phyloP scores from a whole-genome alignment of 2,113 vertebrate genomes.

The Neogobius melanostomus region DNA sequence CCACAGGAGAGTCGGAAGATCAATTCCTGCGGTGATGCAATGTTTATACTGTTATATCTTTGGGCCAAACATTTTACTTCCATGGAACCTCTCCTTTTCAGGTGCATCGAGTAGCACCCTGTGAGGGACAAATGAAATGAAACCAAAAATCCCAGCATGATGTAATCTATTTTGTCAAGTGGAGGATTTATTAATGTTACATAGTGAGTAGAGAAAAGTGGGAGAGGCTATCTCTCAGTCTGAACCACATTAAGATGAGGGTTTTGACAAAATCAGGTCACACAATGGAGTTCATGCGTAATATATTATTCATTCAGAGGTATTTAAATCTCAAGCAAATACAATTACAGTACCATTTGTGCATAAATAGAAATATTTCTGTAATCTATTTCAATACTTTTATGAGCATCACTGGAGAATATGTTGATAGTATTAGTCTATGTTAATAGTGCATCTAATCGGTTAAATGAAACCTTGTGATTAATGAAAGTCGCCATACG shows the following conservation, averaged over 20 bases:
- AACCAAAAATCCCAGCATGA: background rate
- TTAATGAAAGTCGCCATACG: too few species aligned
- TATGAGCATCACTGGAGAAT: too few species aligned
- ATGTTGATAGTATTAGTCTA: too few species aligned
- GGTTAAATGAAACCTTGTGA: too few species aligned
- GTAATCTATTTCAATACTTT: too few species aligned
- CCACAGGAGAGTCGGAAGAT: background rate
- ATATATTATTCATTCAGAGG: too few species aligned
- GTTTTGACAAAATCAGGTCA: background rate
- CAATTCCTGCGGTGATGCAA: background rate
- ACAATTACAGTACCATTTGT: too few species aligned
- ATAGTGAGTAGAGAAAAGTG: background rate
- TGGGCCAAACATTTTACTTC: background rate
- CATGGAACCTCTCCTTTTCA: background rate
- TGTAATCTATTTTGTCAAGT: constrained; percentile 25
- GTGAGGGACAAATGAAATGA: background rate
- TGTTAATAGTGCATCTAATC: too few species aligned
- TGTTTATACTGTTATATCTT: background rate
- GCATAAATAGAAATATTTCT: too few species aligned
- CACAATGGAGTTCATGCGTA: background rate
- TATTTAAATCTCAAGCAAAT: too few species aligned
- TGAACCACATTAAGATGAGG: background rate
- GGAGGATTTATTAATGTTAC: constrained; percentile 28
- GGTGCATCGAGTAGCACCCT: too few species aligned
- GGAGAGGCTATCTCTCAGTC: background rate